These are phyloP conservation scores for Sardinella longiceps DNA, from an alignment of 2,797 vertebrate genomes.

Conservation along the genomic window DNA sequence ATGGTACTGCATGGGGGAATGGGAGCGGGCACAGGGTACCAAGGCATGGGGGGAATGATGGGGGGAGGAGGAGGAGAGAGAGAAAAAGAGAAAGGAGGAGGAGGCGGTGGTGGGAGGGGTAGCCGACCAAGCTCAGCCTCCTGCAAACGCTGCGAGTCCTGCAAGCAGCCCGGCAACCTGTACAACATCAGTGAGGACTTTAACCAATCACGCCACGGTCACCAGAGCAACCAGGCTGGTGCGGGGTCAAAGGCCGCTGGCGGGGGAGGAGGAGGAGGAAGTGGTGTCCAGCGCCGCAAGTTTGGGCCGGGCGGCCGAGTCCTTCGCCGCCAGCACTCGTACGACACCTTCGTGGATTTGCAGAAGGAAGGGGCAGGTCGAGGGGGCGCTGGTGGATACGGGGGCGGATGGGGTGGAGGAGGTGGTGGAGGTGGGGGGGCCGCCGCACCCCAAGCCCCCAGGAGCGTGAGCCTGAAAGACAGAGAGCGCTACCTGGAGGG, in stretches of 20 bases:
- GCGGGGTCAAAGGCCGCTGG: slow-evolving; percentile 50
- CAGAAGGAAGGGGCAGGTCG: slow-evolving; percentile 89
- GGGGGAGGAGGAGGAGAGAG: slow-evolving; percentile 63
- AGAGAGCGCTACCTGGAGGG: slow-evolving; percentile 97
- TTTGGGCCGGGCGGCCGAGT: slow-evolving; percentile 86
- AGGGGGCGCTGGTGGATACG: slow-evolving; percentile 59
- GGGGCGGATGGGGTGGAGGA: slow-evolving; percentile 51
- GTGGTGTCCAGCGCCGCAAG: slow-evolving; percentile 76
- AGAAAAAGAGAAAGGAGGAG: slow-evolving; percentile 48
- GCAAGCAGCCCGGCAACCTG: slow-evolving; percentile 92
- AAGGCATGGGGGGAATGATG: neutral
- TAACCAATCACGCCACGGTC: slow-evolving; percentile 57
- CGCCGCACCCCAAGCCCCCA: slow-evolving; percentile 75
- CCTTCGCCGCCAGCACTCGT: slow-evolving; percentile 95
- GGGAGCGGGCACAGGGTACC: slow-evolving; percentile 69
- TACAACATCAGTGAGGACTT: slow-evolving; percentile 99
- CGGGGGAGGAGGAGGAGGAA: slow-evolving; percentile 62
- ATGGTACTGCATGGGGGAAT: slow-evolving; percentile 76
- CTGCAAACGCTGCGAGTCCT: slow-evolving; percentile 93
- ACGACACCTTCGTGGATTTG: slow-evolving; percentile 98
- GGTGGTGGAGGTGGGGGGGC: slow-evolving; percentile 52
- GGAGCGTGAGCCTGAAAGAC: slow-evolving; percentile 98
- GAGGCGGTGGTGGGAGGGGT: slow-evolving; percentile 65
- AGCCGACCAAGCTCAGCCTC: slow-evolving; percentile 80
- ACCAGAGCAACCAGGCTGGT: neutral